phyloP scores from a whole-genome alignment of 2,113 vertebrate genomes.

The Percina caprodes region DNA sequence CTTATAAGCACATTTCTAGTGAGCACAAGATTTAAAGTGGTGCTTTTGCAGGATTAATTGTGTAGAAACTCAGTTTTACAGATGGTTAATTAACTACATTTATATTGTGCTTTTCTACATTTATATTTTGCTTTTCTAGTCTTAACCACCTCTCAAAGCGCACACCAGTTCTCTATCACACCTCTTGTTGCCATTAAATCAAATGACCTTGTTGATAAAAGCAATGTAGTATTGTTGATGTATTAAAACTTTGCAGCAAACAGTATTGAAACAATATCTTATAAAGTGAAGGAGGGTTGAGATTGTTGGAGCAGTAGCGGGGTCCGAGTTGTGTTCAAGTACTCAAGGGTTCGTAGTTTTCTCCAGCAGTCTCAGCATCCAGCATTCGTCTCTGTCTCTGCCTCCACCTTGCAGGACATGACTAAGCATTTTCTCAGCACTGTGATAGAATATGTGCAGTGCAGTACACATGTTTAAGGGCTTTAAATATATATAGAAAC shows the following conservation, averaged over 20 bases:
- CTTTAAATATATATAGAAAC: background rate
- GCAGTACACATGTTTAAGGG: background rate
- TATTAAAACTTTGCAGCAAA: no score
- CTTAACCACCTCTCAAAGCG: no score
- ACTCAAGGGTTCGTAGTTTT: background rate
- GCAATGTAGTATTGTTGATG: no score
- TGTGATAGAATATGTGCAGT: background rate
- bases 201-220: background rate
- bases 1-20: background rate
- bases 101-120: no score
- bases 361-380: background rate
- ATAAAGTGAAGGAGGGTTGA: background rate
- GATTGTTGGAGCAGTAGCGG: background rate
- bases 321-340: background rate
- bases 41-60: no score
- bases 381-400: conserved; percentile 14
- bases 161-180: background rate
- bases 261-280: background rate
- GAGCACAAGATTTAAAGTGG: background rate
- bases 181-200: background rate
- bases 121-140: no score
- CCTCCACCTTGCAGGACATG: conserved; percentile 37
- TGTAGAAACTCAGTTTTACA: no score
- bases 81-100: no score
- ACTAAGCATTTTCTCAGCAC: conserved; percentile 37